Base-by-base conservation (phyloP, 2,888 invertebrate species). In the Gastrophysa polygoni region DNA sequence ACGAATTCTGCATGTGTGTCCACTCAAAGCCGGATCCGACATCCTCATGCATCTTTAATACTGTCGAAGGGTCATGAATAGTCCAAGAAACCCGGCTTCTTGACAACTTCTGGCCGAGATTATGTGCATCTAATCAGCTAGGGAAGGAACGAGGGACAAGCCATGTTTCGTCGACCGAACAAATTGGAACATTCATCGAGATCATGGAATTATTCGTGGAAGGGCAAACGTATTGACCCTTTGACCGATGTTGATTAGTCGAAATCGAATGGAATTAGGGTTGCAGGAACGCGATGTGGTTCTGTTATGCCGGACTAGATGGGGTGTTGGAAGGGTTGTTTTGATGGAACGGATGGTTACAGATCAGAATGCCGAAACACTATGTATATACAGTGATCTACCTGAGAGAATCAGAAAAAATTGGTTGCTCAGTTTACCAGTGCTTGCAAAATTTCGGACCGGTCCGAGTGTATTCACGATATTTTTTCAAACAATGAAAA, bases 201-300 rank as follows among this genome's bases (percentile, higher is more conserved):
- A 64, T 64, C 54, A 55, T 38, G 62, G 68, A 66, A 66, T 68
- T 68, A 68, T 66, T 68, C 66, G 66, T 68, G 57, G 68, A 58
- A 68, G 66, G 68, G 68, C 60, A 61, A 71, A 70, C 72, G 72
- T 70, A 73, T 71, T 71, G 68, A 72, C 71, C 73, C 72, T 74
- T 74, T 68, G 70, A 71, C 73, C 69, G 65, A 69, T 68, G 68
- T 66, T 66, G 68, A 66, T 66, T 68, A 68, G 65, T 63, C 51
- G 64, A 66, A 64, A 68, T 65, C 65, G 66, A 64, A 68, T 68
- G 64, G 66, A 66, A 66, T 68, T 56, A 57, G 54, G 64, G 61
- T 58, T 56, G 61, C 61, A 52, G 57, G 34, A 63, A 48, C 52
- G 50, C 58, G 56, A 38, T 61, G 64, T 44, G 64, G 64, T 65